Percentiles rank a stretch among this genome's conserved stretches.
Conservation (phyloP, 2,888 invertebrate species). For the Bombylius major region DNA sequence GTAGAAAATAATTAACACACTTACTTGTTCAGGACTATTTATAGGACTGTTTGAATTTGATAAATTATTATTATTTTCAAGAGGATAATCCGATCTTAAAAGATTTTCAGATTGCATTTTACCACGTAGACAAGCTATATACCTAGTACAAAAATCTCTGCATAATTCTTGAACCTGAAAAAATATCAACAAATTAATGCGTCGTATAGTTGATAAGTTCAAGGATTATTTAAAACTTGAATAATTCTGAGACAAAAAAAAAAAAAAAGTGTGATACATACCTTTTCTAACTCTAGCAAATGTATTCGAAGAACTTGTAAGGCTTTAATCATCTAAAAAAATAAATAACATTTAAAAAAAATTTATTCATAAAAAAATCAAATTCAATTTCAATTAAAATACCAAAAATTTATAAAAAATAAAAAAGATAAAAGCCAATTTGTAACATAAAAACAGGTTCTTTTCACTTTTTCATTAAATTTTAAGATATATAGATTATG, state of each 20-base stretch:
- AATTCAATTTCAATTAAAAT: neutral
- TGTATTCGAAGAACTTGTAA: constrained; percentile 88
- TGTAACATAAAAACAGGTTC: too few species aligned
- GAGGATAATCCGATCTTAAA: constrained; percentile 58
- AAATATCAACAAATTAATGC: neutral
- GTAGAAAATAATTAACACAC: neutral
- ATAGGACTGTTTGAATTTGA: constrained; percentile 40
- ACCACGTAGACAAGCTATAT: constrained; percentile 80
- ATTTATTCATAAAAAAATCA: too few species aligned
- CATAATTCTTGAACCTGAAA: constrained; percentile 72
- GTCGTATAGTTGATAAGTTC: too few species aligned
- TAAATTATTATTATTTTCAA: constrained; percentile 38
- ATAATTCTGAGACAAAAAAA: too few species aligned
- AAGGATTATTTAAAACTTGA: too few species aligned
- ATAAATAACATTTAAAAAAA: neutral
- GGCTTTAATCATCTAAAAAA: constrained; percentile 64
- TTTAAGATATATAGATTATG: too few species aligned
- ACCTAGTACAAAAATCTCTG: constrained; percentile 87
- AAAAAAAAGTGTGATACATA: neutral
- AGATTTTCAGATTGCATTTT: constrained; percentile 85
- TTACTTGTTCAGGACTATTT: constrained; percentile 14
- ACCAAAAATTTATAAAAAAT: too few species aligned
- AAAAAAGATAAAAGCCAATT: too few species aligned
- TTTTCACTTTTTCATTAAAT: too few species aligned
- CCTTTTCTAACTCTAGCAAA: constrained; percentile 78